A percentile compares a stretch with the other conserved stretches of the same genome.
Conservation (phyloP, 2,888 invertebrate species). For the Oscheius onirici region DNA sequence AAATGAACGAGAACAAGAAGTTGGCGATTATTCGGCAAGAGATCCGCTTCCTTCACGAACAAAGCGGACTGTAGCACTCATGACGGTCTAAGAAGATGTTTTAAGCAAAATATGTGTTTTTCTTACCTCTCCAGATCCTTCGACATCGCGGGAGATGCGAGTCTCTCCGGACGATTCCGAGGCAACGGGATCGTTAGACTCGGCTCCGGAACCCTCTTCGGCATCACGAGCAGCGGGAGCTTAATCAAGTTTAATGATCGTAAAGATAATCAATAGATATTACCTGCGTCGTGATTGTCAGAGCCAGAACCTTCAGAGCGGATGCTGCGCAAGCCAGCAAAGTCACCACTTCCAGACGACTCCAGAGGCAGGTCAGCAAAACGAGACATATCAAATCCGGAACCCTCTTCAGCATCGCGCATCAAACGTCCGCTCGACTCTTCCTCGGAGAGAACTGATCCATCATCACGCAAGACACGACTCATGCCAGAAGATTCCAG, state of each 20-base stretch:
- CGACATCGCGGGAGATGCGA: constrained; percentile 2
- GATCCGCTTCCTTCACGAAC: constrained; percentile 16
- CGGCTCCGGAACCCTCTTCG: constrained; percentile 5
- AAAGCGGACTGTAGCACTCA: neutral
- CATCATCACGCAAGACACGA: neutral
- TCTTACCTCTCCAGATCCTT: constrained; percentile 18
- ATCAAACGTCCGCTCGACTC: neutral
- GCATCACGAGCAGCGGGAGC: constrained; percentile 7
- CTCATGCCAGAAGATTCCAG: neutral
- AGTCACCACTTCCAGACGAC: neutral
- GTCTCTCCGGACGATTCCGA: constrained; percentile 3
- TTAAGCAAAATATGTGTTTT: neutral
- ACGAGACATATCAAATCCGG: constrained; percentile 14
- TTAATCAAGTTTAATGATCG: neutral
- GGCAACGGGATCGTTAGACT: neutral
- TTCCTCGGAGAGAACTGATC: neutral
- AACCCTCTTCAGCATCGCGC: neutral
- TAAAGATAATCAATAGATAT: neutral
- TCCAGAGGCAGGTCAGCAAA: constrained; percentile 12
- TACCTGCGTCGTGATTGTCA: neutral
- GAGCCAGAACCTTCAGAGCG: constrained; percentile 11
- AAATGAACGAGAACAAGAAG: neutral
- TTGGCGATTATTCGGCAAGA: neutral
- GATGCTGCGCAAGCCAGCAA: neutral
- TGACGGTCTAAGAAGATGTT: neutral